Conservation (phyloP, 1,140 invertebrate species). For the Metopolophium dirhodum region DNA sequence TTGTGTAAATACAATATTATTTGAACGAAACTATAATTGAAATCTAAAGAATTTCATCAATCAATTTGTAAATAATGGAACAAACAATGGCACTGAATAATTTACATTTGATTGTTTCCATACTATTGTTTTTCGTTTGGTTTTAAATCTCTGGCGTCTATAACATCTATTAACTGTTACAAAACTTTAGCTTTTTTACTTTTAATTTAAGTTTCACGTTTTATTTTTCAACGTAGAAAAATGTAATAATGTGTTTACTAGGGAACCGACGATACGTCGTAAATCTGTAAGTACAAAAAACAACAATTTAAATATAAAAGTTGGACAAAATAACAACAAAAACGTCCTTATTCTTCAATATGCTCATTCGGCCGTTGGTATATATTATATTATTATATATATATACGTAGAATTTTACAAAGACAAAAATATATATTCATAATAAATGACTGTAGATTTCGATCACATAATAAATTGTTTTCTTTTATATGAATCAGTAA, state of each 20-base stretch:
- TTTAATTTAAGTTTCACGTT: slow-evolving; percentile 16
- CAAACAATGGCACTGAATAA: background rate
- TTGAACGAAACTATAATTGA: background rate
- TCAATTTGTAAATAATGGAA: background rate
- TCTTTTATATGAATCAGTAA: background rate
- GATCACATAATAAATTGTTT: background rate
- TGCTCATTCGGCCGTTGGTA: background rate
- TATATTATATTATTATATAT: background rate
- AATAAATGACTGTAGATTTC: background rate
- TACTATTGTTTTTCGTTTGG: background rate
- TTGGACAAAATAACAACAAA: background rate
- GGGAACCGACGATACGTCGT: background rate
- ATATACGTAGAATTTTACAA: background rate
- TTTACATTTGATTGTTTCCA: background rate
- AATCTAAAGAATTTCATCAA: background rate
- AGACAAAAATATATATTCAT: background rate
- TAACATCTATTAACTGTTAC: slow-evolving; percentile 21
- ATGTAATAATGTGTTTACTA: slow-evolving; percentile 25
- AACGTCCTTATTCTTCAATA: background rate
- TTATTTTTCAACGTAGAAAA: background rate
- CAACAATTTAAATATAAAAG: background rate
- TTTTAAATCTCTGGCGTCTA: background rate
- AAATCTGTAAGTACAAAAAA: background rate
- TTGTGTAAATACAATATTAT: background rate
- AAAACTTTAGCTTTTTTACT: background rate